Conservation (phyloP, 1,140 invertebrate species). For the Tetramorium simillimum region DNA sequence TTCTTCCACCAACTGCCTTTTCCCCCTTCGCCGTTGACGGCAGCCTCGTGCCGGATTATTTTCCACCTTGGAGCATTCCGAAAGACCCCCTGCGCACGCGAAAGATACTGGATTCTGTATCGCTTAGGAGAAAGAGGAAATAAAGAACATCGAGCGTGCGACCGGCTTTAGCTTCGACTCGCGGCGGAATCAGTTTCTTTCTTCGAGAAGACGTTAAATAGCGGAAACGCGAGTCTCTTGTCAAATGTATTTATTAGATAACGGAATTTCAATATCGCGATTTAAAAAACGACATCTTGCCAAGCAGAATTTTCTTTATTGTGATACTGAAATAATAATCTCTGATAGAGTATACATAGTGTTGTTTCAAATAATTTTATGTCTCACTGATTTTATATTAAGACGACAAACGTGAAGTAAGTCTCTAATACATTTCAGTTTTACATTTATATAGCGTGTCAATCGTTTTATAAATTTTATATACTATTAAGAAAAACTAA, state of each 20-base stretch:
- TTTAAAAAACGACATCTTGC: neutral
- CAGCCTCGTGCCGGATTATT: constrained; percentile 46
- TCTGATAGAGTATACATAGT: neutral
- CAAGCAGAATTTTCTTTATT: no score
- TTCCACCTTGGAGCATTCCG: constrained; percentile 40
- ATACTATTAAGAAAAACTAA: constrained; percentile 2
- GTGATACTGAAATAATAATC: neutral
- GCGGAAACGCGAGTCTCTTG: constrained; percentile 17
- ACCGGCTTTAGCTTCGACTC: constrained; percentile 10
- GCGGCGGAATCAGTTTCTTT: neutral
- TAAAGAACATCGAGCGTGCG: neutral
- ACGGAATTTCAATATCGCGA: neutral
- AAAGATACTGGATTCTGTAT: constrained; percentile 40
- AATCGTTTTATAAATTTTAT: neutral
- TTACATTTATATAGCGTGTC: neutral
- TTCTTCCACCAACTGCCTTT: constrained; percentile 40
- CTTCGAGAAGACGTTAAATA: constrained; percentile 35
- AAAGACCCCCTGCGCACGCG: neutral
- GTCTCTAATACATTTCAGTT: neutral
- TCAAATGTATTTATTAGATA: constrained; percentile 39
- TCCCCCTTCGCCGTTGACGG: neutral
- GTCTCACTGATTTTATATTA: neutral
- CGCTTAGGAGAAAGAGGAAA: constrained; percentile 32
- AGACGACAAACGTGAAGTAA: neutral
- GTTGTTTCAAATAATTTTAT: neutral